Evolutionary conservation across 2,888 invertebrate genomes (phyloP).

Genomic region (Ectemnius continuus): DNA sequence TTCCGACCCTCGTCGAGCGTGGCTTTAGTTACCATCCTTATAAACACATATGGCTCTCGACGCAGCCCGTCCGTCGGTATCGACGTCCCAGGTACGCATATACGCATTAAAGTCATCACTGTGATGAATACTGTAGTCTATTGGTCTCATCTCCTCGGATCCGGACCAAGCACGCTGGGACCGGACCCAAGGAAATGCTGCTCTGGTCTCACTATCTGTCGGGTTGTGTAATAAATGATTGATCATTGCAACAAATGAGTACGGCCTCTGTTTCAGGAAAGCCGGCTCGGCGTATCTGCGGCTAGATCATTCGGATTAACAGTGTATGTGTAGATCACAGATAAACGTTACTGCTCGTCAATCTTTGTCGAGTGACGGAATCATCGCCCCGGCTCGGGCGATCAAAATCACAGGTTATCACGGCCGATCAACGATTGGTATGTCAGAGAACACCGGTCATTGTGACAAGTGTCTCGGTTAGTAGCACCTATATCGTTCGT

Average conservation of each 20-base stretch:
- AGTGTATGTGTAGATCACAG: slow-evolving; percentile 7
- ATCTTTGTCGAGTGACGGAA: too few relatives aligned
- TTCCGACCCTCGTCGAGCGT: background rate
- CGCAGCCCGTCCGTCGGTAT: background rate
- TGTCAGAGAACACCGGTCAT: background rate
- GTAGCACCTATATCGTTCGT: background rate
- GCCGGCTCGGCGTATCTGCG: background rate
- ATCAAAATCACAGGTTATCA: background rate
- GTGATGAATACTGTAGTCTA: slow-evolving; percentile 2
- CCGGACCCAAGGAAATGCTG: background rate
- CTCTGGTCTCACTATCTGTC: background rate
- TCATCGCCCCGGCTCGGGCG: too few relatives aligned
- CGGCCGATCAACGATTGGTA: slow-evolving; percentile 4
- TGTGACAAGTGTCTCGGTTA: background rate
- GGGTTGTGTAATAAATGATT: background rate
- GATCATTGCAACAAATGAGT: background rate
- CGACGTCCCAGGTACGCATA: background rate
- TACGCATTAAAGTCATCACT: background rate
- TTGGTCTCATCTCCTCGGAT: background rate
- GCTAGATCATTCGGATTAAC: slow-evolving; percentile 5
- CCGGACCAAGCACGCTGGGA: background rate
- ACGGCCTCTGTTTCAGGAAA: background rate
- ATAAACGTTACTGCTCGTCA: background rate
- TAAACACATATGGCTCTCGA: background rate
- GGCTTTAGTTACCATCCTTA: background rate